Evolutionary conservation across 1,140 invertebrate genomes (phyloP).

Genomic region (Muscidifurax raptorellus): DNA sequence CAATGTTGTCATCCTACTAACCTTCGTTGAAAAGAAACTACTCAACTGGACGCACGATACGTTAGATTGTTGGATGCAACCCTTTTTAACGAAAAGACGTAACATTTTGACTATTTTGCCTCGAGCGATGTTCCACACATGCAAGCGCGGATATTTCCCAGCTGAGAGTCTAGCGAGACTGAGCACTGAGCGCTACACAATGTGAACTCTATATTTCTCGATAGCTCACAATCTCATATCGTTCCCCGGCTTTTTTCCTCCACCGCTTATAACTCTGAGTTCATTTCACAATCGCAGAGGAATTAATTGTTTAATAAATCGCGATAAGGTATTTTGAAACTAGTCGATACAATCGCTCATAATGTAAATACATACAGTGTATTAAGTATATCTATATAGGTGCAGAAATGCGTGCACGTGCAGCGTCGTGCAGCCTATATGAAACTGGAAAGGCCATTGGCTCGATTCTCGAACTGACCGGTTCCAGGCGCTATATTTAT

Average conservation of each 20-base stretch:
- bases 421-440: too few relatives aligned
- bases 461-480: too few relatives aligned
- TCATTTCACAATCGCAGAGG: neutral
- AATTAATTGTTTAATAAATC: conserved; percentile 5
- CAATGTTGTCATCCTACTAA: neutral
- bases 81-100: conserved; percentile 12
- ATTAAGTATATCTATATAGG: neutral
- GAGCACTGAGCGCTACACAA: neutral
- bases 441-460: too few relatives aligned
- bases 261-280: neutral
- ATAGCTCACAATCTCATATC: conserved; percentile 27
- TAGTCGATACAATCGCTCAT: neutral
- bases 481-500: neutral
- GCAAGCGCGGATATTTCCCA: neutral
- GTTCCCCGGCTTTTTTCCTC: neutral
- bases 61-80: neutral
- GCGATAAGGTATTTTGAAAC: conserved; percentile 23
- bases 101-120: conserved; percentile 35
- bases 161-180: neutral
- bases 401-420: too few relatives aligned
- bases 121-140: neutral
- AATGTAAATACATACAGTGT: neutral
- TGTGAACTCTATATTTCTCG: neutral
- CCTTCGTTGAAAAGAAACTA: conserved; percentile 33
- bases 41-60: neutral